These are phyloP conservation scores for Cairina moschata DNA, from an alignment of 2,113 vertebrate genomes.

Conservation along the genomic window DNA sequence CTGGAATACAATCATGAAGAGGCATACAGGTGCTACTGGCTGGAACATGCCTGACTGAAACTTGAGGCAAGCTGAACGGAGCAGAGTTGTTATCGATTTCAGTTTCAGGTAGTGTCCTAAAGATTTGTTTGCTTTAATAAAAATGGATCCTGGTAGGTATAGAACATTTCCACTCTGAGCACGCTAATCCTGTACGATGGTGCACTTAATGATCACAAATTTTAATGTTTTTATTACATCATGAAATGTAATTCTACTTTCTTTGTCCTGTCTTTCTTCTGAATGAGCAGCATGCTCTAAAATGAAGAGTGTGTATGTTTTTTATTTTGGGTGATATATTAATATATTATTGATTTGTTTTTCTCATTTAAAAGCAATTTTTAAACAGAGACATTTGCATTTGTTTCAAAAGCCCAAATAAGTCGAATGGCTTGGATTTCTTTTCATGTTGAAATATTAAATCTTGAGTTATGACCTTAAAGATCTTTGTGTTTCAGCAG, in stretches of 20 bases:
- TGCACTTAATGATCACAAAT: slow-evolving; percentile 81
- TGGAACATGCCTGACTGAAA: slow-evolving; percentile 26
- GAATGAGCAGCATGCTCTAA: slow-evolving; percentile 57
- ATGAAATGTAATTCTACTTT: slow-evolving; percentile 78
- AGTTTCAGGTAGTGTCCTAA: slow-evolving; percentile 33
- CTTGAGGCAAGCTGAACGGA: not conserved
- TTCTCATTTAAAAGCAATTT: slow-evolving; percentile 44
- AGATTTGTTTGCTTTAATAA: slow-evolving; percentile 59
- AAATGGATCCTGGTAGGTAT: slow-evolving; percentile 80
- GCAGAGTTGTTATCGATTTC: slow-evolving; percentile 1
- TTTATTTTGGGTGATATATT: slow-evolving; percentile 47
- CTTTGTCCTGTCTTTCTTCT: slow-evolving; percentile 54
- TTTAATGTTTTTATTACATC: slow-evolving; percentile 77
- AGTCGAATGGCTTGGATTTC: slow-evolving; percentile 49
- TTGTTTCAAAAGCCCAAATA: slow-evolving; percentile 52
- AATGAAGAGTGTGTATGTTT: slow-evolving; percentile 40
- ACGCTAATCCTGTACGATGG: slow-evolving; percentile 78
- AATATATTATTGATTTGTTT: slow-evolving; percentile 52
- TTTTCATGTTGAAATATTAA: slow-evolving; percentile 72
- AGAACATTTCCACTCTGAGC: slow-evolving; percentile 81
- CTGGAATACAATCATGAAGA: slow-evolving; percentile 42
- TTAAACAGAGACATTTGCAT: slow-evolving; percentile 50
- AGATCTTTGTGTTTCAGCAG: slow-evolving; percentile 31
- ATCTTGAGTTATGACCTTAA: slow-evolving; percentile 65
- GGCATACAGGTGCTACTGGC: slow-evolving; percentile 32